Base-by-base conservation (phyloP, 2,888 invertebrate genomes). In the Amaurobius ferox region DNA sequence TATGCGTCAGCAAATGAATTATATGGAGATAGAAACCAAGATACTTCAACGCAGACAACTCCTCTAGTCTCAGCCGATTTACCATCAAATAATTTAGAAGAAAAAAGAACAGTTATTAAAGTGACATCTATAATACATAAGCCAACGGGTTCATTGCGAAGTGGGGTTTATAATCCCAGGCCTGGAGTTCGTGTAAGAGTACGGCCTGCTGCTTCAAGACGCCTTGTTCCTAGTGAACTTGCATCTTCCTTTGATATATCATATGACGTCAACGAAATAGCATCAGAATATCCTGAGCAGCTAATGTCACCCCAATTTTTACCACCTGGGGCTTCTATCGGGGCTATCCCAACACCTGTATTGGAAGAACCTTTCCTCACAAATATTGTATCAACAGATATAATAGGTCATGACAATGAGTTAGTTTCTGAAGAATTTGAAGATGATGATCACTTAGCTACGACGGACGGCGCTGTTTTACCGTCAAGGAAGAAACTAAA, bases 141-240 rank as follows among this genome's bases (percentile, higher is more conserved):
- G 26, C 80, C 67, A 30, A 40, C 64, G 9, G 86, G 80, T 13
- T 71, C 78, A 5, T 30, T 88, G 29, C 23, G 78, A 44, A 86
- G 86, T 64, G 78, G 85, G 9, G 78, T 78, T 9, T 79, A 86
- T 66, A 80, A 70, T 23, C 81, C 77, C 0, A 81, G 89, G 74
- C 88, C 88, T 0, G 89, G 89, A 26, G 88, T 88, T n/a, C 39
- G 89, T 48, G 87, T 89, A 6, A 64, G 87, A 40, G 83, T 87
- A 9, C 48, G 78, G 29, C 88, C 89, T 6, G 76, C 85, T 26
- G 77, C 79, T 40, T 80, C 85, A 13, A 26, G 79, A 2, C 28
- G 86, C 7, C 32, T 86, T 7, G 79, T 79, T 1, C 79, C 86
- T 1, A 79, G 79, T 26, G 74, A 79, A 11, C 67, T 86, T 28